Evolutionary conservation across 2,888 invertebrate species (phyloP), one percentile per base, ranked within the genome.

Genomic region (Gymnocheta viridis): DNA sequence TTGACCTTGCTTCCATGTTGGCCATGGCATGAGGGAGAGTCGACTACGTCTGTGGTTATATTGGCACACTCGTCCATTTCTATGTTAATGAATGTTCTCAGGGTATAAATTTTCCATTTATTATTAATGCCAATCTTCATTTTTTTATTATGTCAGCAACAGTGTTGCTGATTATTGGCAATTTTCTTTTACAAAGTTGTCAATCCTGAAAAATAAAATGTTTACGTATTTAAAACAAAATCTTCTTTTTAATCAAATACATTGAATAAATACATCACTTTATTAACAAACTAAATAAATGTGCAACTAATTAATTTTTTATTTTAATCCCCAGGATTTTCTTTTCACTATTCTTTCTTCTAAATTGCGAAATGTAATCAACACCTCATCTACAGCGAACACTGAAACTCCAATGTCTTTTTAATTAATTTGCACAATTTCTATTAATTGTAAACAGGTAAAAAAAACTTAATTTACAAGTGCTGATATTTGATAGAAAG

Each of bases 361-460:
- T 6, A 44, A 24, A 56, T n/a, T 27, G 47, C 14, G 41, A 64
- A 47, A 49, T 29, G 58, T 64, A 58, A 80, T 72, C 56, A 17
- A 60, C 49, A 60, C 60, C 12, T 62, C 51, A 47, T 56, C 2
- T 29, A 2, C 35, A 49, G 14, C 35, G 24, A 67, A 58, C n/a
- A 41, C 47, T 47, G 10, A 73, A 41, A 41, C n/a, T 12, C 1
- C 32, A 64, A 69, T 54, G 35, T 54, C 54, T 67, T 22, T 76
- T 60, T 62, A 76, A 82, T 76, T 76, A 82, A 54, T 54, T 69
- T 56, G 7, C 49, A 27, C 51, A 82, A 51, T 44, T 62, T 76
- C 38, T 62, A 76, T 29, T 60, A 24, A 67, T 54, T 69, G 62
- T 51, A 44, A 35, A 62, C 35, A 27, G 27, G 17, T 35, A 27